These are phyloP conservation scores for Acridotheres tristis DNA, from an alignment of 2,797 vertebrate genomes.

Conservation along the genomic window DNA sequence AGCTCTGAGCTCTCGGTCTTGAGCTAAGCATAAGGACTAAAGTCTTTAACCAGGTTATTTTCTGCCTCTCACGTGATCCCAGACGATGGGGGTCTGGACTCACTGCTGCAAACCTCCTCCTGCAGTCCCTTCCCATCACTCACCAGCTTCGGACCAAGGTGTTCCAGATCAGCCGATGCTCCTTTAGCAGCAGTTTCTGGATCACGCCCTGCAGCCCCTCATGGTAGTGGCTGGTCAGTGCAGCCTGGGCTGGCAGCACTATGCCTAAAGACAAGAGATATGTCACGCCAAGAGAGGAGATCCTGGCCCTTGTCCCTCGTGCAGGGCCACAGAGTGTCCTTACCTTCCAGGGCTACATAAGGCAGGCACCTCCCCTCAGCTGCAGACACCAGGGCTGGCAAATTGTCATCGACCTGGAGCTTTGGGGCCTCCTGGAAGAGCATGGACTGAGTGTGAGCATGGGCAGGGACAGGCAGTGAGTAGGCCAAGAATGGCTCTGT, in stretches of 20 bases:
- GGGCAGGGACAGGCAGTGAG: not conserved
- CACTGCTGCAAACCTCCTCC: not conserved
- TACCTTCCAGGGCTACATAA: conserved; percentile 89
- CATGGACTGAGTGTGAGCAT: not conserved
- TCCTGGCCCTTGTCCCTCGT: fast-evolving
- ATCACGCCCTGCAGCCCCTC: conserved; percentile 84
- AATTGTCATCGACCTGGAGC: conserved; percentile 75
- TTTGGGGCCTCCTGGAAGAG: conserved; percentile 80
- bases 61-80: not conserved
- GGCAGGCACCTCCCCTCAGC: conserved; percentile 80
- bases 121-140: not conserved
- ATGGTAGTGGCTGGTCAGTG: conserved; percentile 83
- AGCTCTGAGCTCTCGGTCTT: not conserved
- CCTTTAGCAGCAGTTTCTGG: conserved; percentile 83
- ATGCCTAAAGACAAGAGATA: conserved; percentile 70
- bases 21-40: not conserved
- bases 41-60: not conserved
- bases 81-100: not conserved
- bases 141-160: conserved; percentile 83
- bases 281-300: not conserved
- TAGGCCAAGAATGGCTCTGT: not conserved
- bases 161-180: conserved; percentile 89
- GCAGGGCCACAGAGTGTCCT: not conserved
- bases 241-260: conserved; percentile 78
- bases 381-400: conserved; percentile 78